phyloP scores from a whole-genome alignment of 30 jellyfish, hydroid and myxozoan species.

The Cassiopea andromeda region DNA sequence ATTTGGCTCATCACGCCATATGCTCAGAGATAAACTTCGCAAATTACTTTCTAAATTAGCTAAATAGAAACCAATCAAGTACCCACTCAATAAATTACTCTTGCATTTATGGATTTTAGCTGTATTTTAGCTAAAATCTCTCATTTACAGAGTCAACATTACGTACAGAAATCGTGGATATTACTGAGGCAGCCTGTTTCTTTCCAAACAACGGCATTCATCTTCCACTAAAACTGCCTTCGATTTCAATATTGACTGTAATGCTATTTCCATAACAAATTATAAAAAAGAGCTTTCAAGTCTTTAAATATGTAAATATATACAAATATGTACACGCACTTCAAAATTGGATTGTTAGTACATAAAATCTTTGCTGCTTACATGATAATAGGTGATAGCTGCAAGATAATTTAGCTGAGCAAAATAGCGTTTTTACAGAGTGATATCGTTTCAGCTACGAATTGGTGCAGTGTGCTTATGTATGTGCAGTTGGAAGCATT shows the following conservation, averaged over 20 bases:
- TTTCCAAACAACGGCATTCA: background rate
- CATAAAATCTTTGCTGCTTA: too few species aligned
- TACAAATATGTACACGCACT: too few species aligned
- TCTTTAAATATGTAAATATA: background rate
- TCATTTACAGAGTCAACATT: background rate
- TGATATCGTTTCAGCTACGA: too few species aligned
- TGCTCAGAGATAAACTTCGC: background rate
- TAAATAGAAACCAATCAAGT: background rate
- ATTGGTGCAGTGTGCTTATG: too few species aligned
- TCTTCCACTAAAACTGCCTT: background rate
- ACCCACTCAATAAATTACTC: background rate
- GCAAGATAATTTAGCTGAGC: too few species aligned
- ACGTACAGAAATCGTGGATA: background rate
- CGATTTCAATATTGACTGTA: background rate
- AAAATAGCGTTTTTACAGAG: too few species aligned
- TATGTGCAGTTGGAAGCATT: too few species aligned
- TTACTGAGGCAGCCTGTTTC: background rate
- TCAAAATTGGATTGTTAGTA: too few species aligned
- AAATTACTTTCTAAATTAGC: background rate
- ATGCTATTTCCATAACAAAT: background rate
- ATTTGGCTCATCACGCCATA: too few species aligned
- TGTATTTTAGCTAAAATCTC: background rate
- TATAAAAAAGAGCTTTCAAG: background rate
- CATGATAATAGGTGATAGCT: too few species aligned
- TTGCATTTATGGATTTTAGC: too few species aligned